These are phyloP conservation scores for Mormyrus proboscirostris DNA, from an alignment of 2,797 vertebrate genomes.

Conservation along the genomic window DNA sequence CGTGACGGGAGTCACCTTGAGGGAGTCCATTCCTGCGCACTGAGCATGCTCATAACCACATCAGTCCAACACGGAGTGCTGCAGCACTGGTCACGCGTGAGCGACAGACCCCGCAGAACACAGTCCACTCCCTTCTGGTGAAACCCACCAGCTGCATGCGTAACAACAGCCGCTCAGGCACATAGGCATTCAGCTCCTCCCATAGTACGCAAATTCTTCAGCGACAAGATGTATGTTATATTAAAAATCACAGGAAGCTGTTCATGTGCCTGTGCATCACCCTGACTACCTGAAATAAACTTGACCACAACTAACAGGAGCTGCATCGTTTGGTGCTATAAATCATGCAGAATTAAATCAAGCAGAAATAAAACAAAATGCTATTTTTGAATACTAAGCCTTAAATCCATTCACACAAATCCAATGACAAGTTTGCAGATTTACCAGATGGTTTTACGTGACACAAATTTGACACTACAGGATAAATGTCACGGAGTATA, in stretches of 20 bases:
- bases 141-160: neutral
- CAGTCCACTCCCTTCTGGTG: neutral
- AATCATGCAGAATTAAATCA: neutral
- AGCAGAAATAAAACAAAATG: neutral
- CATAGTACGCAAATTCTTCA: neutral
- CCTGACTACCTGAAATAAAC: neutral
- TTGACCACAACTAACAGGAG: neutral
- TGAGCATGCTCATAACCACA: neutral
- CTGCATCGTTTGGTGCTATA: neutral
- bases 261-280: neutral
- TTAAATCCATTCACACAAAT: neutral
- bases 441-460: neutral
- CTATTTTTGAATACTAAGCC: neutral
- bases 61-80: neutral
- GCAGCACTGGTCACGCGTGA: neutral
- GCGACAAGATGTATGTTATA: neutral
- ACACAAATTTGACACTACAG: neutral
- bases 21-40: neutral
- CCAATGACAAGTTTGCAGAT: neutral
- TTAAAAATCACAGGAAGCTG: neutral
- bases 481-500: neutral
- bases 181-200: neutral
- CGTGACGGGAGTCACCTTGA: neutral
- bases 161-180: neutral
- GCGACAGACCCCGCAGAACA: neutral